Conservation (phyloP, 2,888 invertebrate species). For the Aromia moschata region DNA sequence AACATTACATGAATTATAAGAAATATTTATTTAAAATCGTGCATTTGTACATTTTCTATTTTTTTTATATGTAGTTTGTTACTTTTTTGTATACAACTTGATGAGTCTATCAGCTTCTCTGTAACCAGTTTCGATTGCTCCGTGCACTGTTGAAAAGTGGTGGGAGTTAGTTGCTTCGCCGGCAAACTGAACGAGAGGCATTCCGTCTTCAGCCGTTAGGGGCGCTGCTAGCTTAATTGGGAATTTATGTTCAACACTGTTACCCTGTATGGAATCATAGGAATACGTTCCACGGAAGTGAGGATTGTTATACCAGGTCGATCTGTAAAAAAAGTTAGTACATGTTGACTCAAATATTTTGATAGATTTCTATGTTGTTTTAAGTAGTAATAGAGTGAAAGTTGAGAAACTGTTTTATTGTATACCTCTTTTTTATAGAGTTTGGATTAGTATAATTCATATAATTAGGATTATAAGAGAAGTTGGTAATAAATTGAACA, state of each 20-base stretch:
- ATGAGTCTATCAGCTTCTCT: slow-evolving; percentile 62
- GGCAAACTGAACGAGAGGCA: slow-evolving; percentile 65
- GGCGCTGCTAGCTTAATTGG: slow-evolving; percentile 16
- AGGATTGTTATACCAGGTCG: slow-evolving; percentile 42
- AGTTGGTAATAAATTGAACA: neutral
- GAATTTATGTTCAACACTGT: neutral
- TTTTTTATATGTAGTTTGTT: neutral
- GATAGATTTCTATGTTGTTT: no score
- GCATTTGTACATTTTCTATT: no score
- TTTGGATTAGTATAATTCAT: neutral
- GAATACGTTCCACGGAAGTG: slow-evolving; percentile 45
- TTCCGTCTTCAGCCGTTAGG: slow-evolving; percentile 49
- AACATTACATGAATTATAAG: slow-evolving; percentile 62
- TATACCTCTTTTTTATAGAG: no score
- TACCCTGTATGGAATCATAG: slow-evolving; percentile 36
- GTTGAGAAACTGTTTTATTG: no score
- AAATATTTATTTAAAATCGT: no score
- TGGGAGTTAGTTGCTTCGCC: slow-evolving; percentile 65
- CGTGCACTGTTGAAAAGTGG: slow-evolving; percentile 64
- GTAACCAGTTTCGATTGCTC: slow-evolving; percentile 62
- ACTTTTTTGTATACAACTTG: neutral
- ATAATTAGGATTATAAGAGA: neutral
- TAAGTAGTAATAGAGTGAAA: neutral
- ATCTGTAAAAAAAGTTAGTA: slow-evolving; percentile 26
- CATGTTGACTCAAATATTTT: no score